These are phyloP conservation scores for Chaetophractus vellerosus DNA, from an alignment of 2,797 vertebrate genomes.

Conservation along the genomic window DNA sequence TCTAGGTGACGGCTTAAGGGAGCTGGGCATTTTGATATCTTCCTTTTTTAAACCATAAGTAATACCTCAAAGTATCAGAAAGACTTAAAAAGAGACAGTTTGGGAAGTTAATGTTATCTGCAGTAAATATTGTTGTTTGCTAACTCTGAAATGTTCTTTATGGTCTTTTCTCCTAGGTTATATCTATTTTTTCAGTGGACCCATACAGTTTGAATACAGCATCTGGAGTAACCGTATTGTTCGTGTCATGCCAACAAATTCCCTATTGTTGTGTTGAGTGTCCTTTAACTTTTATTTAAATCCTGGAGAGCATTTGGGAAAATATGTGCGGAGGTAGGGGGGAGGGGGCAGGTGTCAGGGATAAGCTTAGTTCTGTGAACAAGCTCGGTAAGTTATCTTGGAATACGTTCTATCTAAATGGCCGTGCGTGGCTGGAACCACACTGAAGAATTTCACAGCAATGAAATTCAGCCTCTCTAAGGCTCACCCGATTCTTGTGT, in stretches of 20 bases:
- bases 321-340: neutral
- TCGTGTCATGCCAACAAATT: constrained; percentile 93
- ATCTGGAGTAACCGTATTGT: constrained; percentile 93
- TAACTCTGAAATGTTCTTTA: constrained; percentile 45
- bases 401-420: constrained; percentile 74
- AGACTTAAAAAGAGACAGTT: neutral
- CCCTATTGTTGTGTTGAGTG: constrained; percentile 94
- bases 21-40: neutral
- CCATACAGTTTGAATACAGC: constrained; percentile 95
- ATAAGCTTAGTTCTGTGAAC: constrained; percentile 87
- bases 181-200: constrained; percentile 95
- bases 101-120: neutral
- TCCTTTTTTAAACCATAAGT: neutral
- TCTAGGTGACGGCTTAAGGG: constrained; percentile 2
- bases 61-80: neutral
- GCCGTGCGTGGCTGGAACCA: constrained; percentile 87
- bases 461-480: neutral
- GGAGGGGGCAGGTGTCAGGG: constrained; percentile 36
- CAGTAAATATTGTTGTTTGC: neutral
- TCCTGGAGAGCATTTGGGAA: constrained; percentile 75
- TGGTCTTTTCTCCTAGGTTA: constrained; percentile 90
- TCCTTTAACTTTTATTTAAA: constrained; percentile 72
- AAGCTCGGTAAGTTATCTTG: constrained; percentile 76
- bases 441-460: constrained; percentile 77
- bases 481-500: neutral